Percentiles rank a stretch among this genome's conserved stretches.
phyloP scores from a whole-genome alignment of 64 coral and sea anemone species.

The Actinia tenebrosa region DNA sequence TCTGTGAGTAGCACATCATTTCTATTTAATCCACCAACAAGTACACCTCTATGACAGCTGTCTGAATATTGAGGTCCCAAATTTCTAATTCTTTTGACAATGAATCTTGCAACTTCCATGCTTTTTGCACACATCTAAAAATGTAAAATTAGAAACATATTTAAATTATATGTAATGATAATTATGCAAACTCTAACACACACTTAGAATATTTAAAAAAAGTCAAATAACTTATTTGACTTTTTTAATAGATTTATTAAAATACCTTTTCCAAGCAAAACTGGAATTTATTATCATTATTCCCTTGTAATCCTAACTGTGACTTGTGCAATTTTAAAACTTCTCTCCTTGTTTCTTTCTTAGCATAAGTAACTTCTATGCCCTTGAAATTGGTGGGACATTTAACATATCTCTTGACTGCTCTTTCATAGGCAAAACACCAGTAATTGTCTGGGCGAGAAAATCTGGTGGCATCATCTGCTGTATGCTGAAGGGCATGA shows the following conservation, averaged over 20 bases:
- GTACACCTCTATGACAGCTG: constrained; percentile 6
- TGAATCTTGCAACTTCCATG: constrained; percentile 1
- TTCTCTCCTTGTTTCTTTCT: constrained; percentile 19
- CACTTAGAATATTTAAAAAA: too few relatives aligned
- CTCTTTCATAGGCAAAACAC: constrained; percentile 40
- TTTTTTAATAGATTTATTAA: too few relatives aligned
- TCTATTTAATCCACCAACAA: constrained; percentile 14
- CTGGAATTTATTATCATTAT: neutral
- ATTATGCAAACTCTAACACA: too few relatives aligned
- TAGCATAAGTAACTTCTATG: constrained; percentile 25
- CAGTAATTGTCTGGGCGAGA: constrained; percentile 43
- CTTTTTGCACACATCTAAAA: neutral
- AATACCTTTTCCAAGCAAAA: constrained; percentile 1
- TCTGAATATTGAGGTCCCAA: neutral
- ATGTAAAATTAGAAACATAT: too few relatives aligned
- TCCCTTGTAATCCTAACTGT: neutral
- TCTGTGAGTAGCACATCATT: neutral
- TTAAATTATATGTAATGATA: too few relatives aligned
- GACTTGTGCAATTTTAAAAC: constrained; percentile 21
- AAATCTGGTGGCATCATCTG: constrained; percentile 37
- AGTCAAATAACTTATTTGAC: too few relatives aligned
- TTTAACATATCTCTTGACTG: constrained; percentile 35
- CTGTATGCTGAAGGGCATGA: constrained; percentile 12
- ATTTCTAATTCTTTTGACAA: neutral
- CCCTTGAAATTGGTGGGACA: constrained; percentile 28